Percentiles rank a stretch among this genome's conserved stretches.
phyloP scores from a whole-genome alignment of 2,888 invertebrate genomes.

The Leucophenga maculata region DNA sequence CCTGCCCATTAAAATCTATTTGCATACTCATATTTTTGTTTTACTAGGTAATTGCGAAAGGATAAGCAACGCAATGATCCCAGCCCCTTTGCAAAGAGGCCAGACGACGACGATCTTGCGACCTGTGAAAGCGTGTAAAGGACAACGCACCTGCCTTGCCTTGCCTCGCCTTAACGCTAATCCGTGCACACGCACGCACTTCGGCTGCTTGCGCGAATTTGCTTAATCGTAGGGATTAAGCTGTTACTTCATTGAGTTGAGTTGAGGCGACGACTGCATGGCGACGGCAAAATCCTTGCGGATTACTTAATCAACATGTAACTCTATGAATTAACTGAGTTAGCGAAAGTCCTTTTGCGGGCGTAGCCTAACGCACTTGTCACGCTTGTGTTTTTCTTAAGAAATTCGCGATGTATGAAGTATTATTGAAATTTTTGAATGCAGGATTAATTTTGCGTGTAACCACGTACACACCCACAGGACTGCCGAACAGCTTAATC shows the following conservation, averaged over 20 bases:
- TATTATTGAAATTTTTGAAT: slow-evolving; percentile 21
- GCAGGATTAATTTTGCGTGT: slow-evolving; percentile 37
- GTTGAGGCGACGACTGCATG: slow-evolving; percentile 17
- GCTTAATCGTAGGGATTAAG: slow-evolving; percentile 50
- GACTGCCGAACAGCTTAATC: slow-evolving; percentile 19
- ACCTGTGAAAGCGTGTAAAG: slow-evolving; percentile 21
- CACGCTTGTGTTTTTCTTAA: background rate
- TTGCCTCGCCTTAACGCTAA: background rate
- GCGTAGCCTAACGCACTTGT: no score
- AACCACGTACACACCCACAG: slow-evolving; percentile 44
- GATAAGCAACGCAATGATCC: slow-evolving; percentile 62
- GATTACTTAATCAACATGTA: slow-evolving; percentile 59
- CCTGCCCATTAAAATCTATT: slow-evolving; percentile 69
- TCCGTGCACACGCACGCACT: slow-evolving; percentile 24
- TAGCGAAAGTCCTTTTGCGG: slow-evolving; percentile 49
- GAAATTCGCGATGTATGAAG: slow-evolving; percentile 24
- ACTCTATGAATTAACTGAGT: slow-evolving; percentile 61
- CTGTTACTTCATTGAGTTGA: slow-evolving; percentile 48
- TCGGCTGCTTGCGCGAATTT: slow-evolving; percentile 60
- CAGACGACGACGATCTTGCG: background rate
- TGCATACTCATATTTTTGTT: slow-evolving; percentile 67
- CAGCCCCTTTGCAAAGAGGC: slow-evolving; percentile 36
- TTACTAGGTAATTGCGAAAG: slow-evolving; percentile 67
- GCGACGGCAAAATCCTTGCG: slow-evolving; percentile 26
- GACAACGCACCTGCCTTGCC: background rate